Percentiles rank a stretch among this genome's conserved stretches.
Conservation (phyloP, 2,888 invertebrate species). For the Polyommatus iphigenia region DNA sequence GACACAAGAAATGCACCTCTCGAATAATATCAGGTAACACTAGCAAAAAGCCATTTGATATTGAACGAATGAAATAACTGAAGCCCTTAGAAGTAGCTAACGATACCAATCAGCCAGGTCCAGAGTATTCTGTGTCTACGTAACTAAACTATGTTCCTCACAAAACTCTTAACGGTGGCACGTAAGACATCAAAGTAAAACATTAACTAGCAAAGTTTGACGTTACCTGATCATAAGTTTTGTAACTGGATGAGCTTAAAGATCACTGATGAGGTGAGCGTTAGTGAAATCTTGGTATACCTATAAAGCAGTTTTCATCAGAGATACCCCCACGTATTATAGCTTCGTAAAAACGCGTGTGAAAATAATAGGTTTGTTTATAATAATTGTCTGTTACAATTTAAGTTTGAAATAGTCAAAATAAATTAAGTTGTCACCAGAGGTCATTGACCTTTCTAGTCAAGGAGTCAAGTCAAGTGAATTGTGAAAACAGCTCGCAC, state of each 20-base stretch:
- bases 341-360: too few relatives aligned
- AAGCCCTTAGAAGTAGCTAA: background rate
- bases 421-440: too few relatives aligned
- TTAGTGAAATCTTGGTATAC: background rate
- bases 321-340: too few relatives aligned
- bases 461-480: too few relatives aligned
- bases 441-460: too few relatives aligned
- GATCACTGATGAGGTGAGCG: background rate
- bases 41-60: background rate
- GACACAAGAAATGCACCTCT: too few relatives aligned
- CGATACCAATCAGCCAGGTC: background rate
- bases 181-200: conserved; percentile 13
- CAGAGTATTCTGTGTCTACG: background rate
- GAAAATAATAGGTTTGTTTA: too few relatives aligned
- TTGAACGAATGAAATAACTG: background rate
- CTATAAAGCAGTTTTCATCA: too few relatives aligned
- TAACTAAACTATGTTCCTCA: background rate
- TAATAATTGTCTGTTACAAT: too few relatives aligned
- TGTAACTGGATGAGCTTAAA: background rate
- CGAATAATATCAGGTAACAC: too few relatives aligned
- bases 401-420: too few relatives aligned
- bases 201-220: conserved; percentile 8
- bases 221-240: conserved; percentile 1
- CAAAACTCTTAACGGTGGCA: conserved; percentile 4
- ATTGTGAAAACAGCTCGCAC: too few relatives aligned